Evolutionary conservation across 2,888 invertebrate species (phyloP), one percentile per base, ranked within the genome.

Genomic region (Anorthoa munda): DNA sequence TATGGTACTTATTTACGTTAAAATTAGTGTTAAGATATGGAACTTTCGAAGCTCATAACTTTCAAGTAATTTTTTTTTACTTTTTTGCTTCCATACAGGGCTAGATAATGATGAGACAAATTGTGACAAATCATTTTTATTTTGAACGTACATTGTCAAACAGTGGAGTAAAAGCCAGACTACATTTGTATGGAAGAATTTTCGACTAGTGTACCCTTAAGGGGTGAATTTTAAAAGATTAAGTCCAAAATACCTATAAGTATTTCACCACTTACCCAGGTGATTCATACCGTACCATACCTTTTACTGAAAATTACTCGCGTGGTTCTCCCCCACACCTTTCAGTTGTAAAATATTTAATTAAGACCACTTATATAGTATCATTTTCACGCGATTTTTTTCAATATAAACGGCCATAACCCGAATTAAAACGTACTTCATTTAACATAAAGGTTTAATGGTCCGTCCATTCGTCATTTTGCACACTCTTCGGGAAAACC

Each of bases 361-460:
- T 46, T n/a, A 17, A 3, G 7, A 67, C 11, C 64, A 64, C 67
- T 66, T 48, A 39, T 12, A 53, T 26, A 17, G 50, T 72, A 63
- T 64, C 17, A 71, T 74, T 74, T 80, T 66, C 74, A 81, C 61
- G 81, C 67, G n/a, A 80, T 67, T 18, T 26, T 66, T 80, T 75
- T 53, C 75, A 66, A 75, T 70, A 45, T 70, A 84, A 70, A 76
- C 56, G 84, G n/a, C 82, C 84, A 59, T 84, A 67, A 79, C 77
- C 85, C 55, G 46, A 85, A 87, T 86, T 69, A 73, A 87, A 81
- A 81, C 48, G 87, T 73, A 66, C 87, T 86, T 85, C 69, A 84
- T 59, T 18, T 59, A 66, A 71, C 59, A 76, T 69, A 51, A 72
- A 79, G 67, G 76, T 77, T 77, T 81, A 86, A 69, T 58, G 53